Base-by-base conservation (phyloP, 2,113 vertebrate species). In the Rousettus leschenaultii region DNA sequence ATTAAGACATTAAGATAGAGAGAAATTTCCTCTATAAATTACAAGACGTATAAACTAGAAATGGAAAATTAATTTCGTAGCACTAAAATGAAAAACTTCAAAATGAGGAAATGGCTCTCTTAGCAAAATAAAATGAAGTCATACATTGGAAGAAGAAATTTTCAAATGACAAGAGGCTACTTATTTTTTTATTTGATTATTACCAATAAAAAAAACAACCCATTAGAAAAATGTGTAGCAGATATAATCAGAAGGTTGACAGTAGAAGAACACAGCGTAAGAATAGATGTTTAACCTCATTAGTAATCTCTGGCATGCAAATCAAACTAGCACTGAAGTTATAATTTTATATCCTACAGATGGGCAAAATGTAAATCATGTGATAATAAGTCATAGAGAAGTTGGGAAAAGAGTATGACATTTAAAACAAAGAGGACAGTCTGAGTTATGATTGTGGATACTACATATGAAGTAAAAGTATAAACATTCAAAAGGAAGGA, bases 261-360 rank as follows among this genome's bases (percentile, higher is more conserved):
- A 92, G 22, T 59, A 84, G 71, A 73, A 57, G 33, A 86, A 93
- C 86, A 74, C 51, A 65, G 80, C 53, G n/a, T 43, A 95, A 74
- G 77, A 75, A 95, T 63, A 89, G 40, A 78, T 88, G 51, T 51
- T 77, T 94, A 91, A 77, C 45, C 45, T 90, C 59, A 89, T 92
- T 95, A 80, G 63, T 68, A 90, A 91, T 85, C 85, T 65, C 71
- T 95, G 61, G 68, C 38, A 94, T 85, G 78, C 77, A 95, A 97
- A 97, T 96, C 48, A 89, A 95, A 89, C 86, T 51, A 85, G 40
- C 80, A 53, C 30, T 74, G 26, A 91, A 84, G 87, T 86, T 79
- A 45, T 40, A 93, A 89, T 66, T 97, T 92, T 77, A 80, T 33
- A 51, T 38, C 24, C 75, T 82, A 59, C 24, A 93, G 94, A 95